Base-by-base conservation (phyloP, 2,888 invertebrate species). In the Amiota minor region DNA sequence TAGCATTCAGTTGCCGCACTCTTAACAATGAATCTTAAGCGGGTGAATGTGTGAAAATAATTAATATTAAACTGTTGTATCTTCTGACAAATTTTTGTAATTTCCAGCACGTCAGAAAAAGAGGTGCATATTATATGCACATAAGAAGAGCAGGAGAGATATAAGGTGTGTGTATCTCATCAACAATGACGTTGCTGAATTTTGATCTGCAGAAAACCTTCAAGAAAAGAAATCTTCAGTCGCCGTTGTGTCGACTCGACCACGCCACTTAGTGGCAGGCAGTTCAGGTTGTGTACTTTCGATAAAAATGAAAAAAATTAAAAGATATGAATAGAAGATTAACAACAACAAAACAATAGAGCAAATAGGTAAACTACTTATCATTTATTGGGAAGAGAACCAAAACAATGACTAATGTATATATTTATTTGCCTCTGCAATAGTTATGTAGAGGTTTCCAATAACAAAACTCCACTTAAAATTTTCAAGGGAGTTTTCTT, bases 381-480 rank as follows among this genome's bases (percentile, higher is more conserved):
- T 11, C 65, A 65, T 47, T 65, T 65, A 65, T 47, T 47, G 65
- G 65, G 46, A 65, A 65, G 65, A 49, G 18, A 65, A 65, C 16
- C 65, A 46, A 65, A 65, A 65, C 47, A 65, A 65, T 65, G 47
- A 47, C 47, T 11, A 35, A 11, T 35, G 35, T 62, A 6, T 62
- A 35, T 45, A n/a, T 18, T 55, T 10, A 16, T n/a, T 18, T 59
- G 18, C 35, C 35, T 35, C 35, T 35, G 35, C 35, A 35, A 35
- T 35, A 6, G 35, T 35, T 59, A 1, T 16, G 9, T 50, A n/a
- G 53, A 10, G 11, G 56, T 59, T 59, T 59, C 56, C 56, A 59
- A 59, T 59, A 20, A 59, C 56, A 20, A 11, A 16, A 56, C 9
- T 10, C 56, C 56, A 59, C 56, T 59, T 59, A 20, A 59, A 12